Evolutionary conservation across 1,140 invertebrate genomes (phyloP).

Genomic region (Drosophila teissieri): DNA sequence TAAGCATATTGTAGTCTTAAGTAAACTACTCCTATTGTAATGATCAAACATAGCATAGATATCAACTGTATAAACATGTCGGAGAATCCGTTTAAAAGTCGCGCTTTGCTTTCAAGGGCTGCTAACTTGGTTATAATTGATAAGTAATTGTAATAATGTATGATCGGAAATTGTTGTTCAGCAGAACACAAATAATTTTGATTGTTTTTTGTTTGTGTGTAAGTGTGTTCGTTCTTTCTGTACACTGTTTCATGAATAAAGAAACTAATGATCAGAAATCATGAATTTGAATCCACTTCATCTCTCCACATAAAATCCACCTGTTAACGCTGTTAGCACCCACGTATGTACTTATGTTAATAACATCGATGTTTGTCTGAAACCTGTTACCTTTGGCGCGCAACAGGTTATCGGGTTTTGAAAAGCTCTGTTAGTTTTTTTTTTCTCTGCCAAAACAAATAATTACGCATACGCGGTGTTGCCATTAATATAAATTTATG

Average conservation of each 20-base stretch:
- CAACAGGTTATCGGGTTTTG: neutral
- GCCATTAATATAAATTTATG: neutral
- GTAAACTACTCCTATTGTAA: constrained; percentile 5
- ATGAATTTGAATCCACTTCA: neutral
- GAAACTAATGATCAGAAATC: constrained; percentile 9
- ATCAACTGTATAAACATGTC: constrained; percentile 6
- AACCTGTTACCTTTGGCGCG: neutral
- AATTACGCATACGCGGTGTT: too few relatives aligned
- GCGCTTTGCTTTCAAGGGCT: constrained; percentile 5
- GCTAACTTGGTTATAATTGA: constrained; percentile 15
- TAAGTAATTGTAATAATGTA: constrained; percentile 4
- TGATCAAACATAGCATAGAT: constrained; percentile 7
- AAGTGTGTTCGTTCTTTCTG: constrained; percentile 8
- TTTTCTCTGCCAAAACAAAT: neutral
- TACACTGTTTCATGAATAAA: constrained; percentile 11
- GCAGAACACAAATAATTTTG: neutral
- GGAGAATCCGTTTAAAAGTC: constrained; percentile 2
- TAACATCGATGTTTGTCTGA: constrained; percentile 1
- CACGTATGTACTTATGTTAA: neutral
- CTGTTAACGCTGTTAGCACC: neutral
- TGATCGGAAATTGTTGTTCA: constrained; percentile 13
- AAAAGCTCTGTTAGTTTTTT: neutral
- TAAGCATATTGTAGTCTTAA: constrained; percentile 3
- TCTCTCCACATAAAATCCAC: neutral
- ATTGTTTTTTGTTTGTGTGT: constrained; percentile 12